Evolutionary conservation across 2,797 vertebrate species (phyloP), one percentile per base, ranked within the genome.

Genomic region (Uromys caudimaculatus): DNA sequence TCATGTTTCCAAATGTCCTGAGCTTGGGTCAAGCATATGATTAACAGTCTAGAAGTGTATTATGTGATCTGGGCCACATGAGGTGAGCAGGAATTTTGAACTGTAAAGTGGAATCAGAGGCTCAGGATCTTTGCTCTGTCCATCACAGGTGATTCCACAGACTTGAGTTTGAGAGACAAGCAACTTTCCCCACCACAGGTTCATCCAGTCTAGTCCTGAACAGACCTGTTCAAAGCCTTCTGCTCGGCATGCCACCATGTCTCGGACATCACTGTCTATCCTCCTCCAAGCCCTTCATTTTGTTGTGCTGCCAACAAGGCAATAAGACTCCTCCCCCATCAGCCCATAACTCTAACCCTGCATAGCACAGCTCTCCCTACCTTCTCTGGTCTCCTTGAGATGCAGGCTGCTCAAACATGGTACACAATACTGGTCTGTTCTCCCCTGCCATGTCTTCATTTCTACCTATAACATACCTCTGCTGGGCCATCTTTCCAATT

Each of bases 131-230:
- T 13, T 9, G 2, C 27, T 35, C 82, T 0, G 8, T 50, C 62
- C 9, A 1, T 35, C 1, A 0, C 2, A 38, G 44, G 35, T 2
- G 44, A 24, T 3, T n/a, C 41, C 73, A 17, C 0, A 35, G 16
- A 79, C 14, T 7, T 0, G 1, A 4, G 9, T 47, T 11, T 60
- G 24, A 69, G 52, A 24, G 32, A 29, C 29, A 52, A 75, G 19
- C 35, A 69, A 69, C 67, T 8, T n/a, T n/a, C 67, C 35, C 67
- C 16, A 69, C 35, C 4, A 29, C 1, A 27, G 29, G 52, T 6
- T 9, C 24, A 4, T 54, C 8, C 52, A 13, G 47, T 12, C 0
- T 17, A 54, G 3, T n/a, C 35, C 56, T 52, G 12, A 21, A 7
- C 17, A 44, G 2, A 56, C 52, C 9, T 35, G 54, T 23, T 7